Evolutionary conservation across 2,888 invertebrate genomes (phyloP), one percentile per base, ranked within the genome.

Genomic region (Pandemis heparana): DNA sequence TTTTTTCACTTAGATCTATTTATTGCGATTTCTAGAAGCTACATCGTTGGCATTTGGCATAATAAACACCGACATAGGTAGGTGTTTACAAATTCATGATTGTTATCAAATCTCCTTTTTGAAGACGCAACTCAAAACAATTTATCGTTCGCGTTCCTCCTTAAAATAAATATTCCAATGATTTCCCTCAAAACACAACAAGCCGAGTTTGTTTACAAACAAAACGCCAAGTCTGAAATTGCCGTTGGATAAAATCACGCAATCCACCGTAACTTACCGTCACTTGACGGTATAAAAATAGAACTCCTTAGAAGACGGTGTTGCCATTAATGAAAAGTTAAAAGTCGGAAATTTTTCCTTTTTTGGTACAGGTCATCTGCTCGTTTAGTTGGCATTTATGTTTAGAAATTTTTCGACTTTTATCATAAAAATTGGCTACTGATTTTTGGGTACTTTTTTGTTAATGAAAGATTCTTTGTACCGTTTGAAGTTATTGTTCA

Each of bases 201-300:
- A 72, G 39, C 53, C 56, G 46, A 76, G 76, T 79, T 80, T 80
- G 81, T 82, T 82, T 80, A 80, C 79, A 76, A 78, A 80, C 79
- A 77, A 81, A 53, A 74, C 63, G 63, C 63, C 46, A 16, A 62
- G 51, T 16, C 66, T 48, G 46, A 75, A 51, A 62, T 62, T 69
- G 69, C 61, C 53, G 74, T 77, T 68, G 41, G 62, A 74, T 78
- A 64, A 77, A 81, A 80, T 81, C 80, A 80, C 60, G 51, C 63
- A 70, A 70, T 65, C 63, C 63, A 46, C n/a, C 56, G 69, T 68
- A 65, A 70, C 74, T 74, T 69, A 6, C 68, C 62, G 63, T 64
- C 69, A 74, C 69, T 74, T 61, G 69, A 12, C 64, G 18, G 38
- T 51, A 62, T 46, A 23, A 68, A 75, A 75, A 75, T 75, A 75